Percentiles rank a stretch among this genome's conserved stretches.
Conservation (phyloP, 2,888 invertebrate species). For the Stenurella melanura region DNA sequence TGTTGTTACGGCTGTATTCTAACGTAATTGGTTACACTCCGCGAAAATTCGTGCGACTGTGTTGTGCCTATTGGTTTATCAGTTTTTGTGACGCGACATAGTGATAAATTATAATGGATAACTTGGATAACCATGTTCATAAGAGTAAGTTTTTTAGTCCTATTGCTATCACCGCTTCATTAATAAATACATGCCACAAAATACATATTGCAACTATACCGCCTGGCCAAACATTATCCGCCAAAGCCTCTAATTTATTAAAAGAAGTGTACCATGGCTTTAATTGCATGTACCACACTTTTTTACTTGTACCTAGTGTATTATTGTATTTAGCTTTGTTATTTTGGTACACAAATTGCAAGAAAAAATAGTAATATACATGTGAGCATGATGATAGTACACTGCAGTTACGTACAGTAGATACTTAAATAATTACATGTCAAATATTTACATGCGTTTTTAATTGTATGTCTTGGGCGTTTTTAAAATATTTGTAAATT, state of each 20-base stretch:
- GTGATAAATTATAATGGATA: constrained; percentile 48
- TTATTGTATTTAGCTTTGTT: no score
- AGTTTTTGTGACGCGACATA: constrained; percentile 11
- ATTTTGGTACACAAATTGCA: no score
- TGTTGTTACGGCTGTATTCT: constrained; percentile 17
- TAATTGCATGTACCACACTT: no score
- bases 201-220: not conserved
- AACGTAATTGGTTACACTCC: constrained; percentile 2
- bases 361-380: no score
- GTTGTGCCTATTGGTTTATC: constrained; percentile 16
- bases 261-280: no score
- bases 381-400: no score
- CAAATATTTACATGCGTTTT: no score
- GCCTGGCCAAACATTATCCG: not conserved
- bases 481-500: no score
- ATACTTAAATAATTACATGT: no score
- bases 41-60: constrained; percentile 14
- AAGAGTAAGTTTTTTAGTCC: constrained; percentile 49
- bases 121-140: constrained; percentile 41
- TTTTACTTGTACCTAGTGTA: no score
- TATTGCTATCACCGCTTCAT: constrained; percentile 17
- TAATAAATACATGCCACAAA: not conserved
- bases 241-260: not conserved
- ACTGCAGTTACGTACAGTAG: no score
- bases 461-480: no score